Evolutionary conservation across 1,140 invertebrate genomes (phyloP), one percentile per base, ranked within the genome.

Genomic region (Triops longicaudatus): DNA sequence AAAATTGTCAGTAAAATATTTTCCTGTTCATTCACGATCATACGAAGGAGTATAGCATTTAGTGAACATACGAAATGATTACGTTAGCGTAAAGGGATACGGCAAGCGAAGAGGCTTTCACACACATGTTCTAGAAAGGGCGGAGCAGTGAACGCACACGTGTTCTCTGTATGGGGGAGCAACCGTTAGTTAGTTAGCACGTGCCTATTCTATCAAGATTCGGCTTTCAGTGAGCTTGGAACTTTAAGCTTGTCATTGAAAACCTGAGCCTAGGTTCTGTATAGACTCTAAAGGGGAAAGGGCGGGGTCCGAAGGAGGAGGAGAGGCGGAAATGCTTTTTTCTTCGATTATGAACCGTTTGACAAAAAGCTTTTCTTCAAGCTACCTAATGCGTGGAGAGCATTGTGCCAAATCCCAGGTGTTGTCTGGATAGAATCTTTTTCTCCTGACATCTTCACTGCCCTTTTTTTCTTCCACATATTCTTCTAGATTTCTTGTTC

Each of bases 191-290:
- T 63, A 63, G 50, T 63, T 63, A 63, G 50, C 50, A 63, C 50
- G 50, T 63, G 50, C 50, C 50, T 63, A 22, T 63, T n/a, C 50
- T 63, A 22, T 22, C 50, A 63, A 63, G 50, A 63, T 63, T 63
- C 50, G 17, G 31, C 50, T 63, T 63, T 63, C 50, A 22, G 50
- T 17, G 14, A 63, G 50, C 50, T 63, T 63, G 31, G 31, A 37
- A 37, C 31, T 37, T 37, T 37, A 37, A 37, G 31, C 31, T 63
- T 63, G 6, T 63, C 50, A 17, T 14, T 63, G 14, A 22, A 63
- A 63, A 63, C 14, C 3, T 22, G 50, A 63, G 22, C 14, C 14
- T 14, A 22, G 50, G 10, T 17, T 63, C 50, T 63, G 6, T 63
- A n/a, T 17, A 63, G 17, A 63, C 17, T 37, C 31, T 37, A 37